Percentiles rank a stretch among this genome's conserved stretches.
Evolutionary conservation across 2,797 vertebrate genomes (phyloP).

Genomic region (Cuculus canorus): DNA sequence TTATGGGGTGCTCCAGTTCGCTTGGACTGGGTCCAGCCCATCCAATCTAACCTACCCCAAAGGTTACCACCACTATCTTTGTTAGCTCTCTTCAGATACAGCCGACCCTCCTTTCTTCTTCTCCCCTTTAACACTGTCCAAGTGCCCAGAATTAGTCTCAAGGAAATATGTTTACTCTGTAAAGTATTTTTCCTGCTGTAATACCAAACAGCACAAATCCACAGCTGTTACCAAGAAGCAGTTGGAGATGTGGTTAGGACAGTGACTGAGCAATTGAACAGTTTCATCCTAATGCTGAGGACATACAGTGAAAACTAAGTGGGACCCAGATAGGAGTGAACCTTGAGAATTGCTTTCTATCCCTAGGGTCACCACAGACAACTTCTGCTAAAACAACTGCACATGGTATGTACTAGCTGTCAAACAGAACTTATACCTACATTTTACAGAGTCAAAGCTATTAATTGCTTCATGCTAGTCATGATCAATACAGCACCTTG

Average conservation of each 20-base stretch:
- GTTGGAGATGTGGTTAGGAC: not conserved
- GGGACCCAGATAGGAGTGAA: not conserved
- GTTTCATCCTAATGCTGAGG: not conserved
- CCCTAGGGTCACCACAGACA: not conserved
- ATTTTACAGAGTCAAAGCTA: not conserved
- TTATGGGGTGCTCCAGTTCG: no score
- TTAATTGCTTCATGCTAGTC: not conserved
- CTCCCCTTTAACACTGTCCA: not conserved
- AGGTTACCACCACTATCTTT: not conserved
- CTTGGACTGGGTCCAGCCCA: not conserved
- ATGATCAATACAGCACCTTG: not conserved
- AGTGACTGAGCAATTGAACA: not conserved
- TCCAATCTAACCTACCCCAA: not conserved
- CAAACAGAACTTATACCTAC: not conserved
- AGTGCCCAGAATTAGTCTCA: not conserved
- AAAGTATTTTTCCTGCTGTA: not conserved
- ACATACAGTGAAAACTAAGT: not conserved
- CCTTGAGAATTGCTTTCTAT: not conserved
- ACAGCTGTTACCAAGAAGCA: not conserved
- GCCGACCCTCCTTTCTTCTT: not conserved
- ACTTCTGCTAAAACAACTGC: not conserved
- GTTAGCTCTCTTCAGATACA: not conserved
- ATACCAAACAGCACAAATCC: not conserved
- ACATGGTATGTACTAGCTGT: not conserved
- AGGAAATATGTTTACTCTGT: not conserved